Evolutionary conservation across 2,797 vertebrate genomes (phyloP).

Genomic region (Rhinophrynus dorsalis): DNA sequence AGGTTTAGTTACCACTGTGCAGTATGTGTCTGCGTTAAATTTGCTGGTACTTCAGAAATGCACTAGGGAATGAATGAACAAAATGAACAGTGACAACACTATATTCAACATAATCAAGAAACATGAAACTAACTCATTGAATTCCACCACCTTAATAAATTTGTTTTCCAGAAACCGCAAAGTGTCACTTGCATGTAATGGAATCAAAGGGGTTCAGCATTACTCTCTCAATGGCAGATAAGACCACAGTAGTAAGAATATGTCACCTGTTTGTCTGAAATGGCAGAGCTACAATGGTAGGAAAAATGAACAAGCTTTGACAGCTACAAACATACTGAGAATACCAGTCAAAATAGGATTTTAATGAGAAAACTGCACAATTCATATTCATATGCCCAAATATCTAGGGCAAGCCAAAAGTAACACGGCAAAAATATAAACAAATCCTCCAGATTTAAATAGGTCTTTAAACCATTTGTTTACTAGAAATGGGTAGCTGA

Average conservation of each 20-base stretch:
- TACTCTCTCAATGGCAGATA: conserved; percentile 28
- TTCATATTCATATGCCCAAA: too few relatives aligned
- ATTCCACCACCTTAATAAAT: conserved; percentile 40
- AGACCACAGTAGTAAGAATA: conserved; percentile 11
- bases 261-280: conserved; percentile 17
- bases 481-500: too few relatives aligned
- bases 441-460: too few relatives aligned
- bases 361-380: too few relatives aligned
- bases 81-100: conserved; percentile 45
- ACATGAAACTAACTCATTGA: conserved; percentile 36
- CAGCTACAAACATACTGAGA: background rate
- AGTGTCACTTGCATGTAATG: conserved; percentile 20
- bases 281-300: background rate
- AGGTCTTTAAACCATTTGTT: too few relatives aligned
- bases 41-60: conserved; percentile 28
- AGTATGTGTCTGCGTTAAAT: conserved; percentile 15
- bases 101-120: conserved; percentile 37
- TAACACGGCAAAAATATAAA: too few relatives aligned
- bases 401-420: too few relatives aligned
- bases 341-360: background rate
- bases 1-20: conserved; percentile 16
- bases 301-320: background rate
- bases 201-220: conserved; percentile 28
- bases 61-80: conserved; percentile 35
- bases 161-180: conserved; percentile 31